These are phyloP conservation scores for Liopterus haemorrhoidalis DNA, from an alignment of 2,888 invertebrate genomes.

Conservation along the genomic window DNA sequence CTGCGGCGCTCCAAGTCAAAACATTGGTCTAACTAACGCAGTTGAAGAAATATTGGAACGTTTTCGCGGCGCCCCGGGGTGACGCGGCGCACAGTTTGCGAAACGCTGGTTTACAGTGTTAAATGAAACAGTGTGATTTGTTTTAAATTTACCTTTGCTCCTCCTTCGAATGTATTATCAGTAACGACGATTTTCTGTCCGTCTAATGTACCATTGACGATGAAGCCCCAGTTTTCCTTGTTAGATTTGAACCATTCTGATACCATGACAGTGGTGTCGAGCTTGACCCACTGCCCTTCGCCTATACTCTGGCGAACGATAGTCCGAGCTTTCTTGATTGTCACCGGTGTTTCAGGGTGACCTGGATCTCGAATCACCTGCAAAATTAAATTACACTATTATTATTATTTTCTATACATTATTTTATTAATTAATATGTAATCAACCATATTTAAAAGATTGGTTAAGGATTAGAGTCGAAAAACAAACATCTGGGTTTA, in stretches of 20 bases:
- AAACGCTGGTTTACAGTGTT: too few relatives aligned
- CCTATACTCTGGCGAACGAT: constrained; percentile 45
- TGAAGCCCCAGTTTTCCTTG: constrained; percentile 68
- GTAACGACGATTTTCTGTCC: constrained; percentile 62
- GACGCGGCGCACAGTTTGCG: too few relatives aligned
- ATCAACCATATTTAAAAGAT: too few relatives aligned
- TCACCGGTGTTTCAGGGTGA: constrained; percentile 38
- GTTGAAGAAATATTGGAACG: too few relatives aligned
- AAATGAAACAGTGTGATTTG: too few relatives aligned
- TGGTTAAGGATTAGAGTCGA: too few relatives aligned
- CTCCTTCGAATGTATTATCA: constrained; percentile 54
- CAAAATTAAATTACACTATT: constrained; percentile 33
- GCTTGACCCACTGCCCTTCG: constrained; percentile 64
- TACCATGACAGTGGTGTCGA: constrained; percentile 70
- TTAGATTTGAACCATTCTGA: constrained; percentile 72
- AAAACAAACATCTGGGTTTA: too few relatives aligned
- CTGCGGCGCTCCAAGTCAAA: too few relatives aligned
- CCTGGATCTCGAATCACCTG: constrained; percentile 45
- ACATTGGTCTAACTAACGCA: too few relatives aligned
- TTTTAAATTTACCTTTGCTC: constrained; percentile 43
- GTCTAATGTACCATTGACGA: constrained; percentile 63
- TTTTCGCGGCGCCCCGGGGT: too few relatives aligned
- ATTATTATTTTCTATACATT: constrained; percentile 9
- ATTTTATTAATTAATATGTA: too few relatives aligned
- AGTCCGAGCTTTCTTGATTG: constrained; percentile 36